Percentiles rank a stretch among this genome's conserved stretches.
phyloP scores from a whole-genome alignment of 2,113 vertebrate genomes.

The Eidolon helvum region DNA sequence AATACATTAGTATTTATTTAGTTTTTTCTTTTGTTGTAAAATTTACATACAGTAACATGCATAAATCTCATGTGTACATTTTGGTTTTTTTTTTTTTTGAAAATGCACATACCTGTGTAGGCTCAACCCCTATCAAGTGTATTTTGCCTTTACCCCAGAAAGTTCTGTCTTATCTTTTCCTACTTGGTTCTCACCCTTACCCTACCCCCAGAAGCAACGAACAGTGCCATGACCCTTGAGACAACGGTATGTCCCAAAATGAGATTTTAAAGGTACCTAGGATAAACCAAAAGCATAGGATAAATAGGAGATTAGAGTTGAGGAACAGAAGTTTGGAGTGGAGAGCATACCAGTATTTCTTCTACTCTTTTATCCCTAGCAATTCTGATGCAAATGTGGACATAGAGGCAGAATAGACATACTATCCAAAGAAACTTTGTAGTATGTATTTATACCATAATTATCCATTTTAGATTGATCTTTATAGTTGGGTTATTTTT shows the following conservation, averaged over 20 bases:
- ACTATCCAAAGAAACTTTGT: neutral
- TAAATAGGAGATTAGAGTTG: neutral
- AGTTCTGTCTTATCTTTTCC: neutral
- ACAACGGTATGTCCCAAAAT: neutral
- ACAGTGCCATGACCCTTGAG: neutral
- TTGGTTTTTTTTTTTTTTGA: neutral
- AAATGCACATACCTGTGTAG: neutral
- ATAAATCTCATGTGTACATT: neutral
- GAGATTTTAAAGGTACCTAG: neutral
- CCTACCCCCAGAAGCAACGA: neutral
- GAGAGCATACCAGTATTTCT: neutral
- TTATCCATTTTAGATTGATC: slow-evolving; percentile 1
- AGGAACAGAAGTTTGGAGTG: neutral
- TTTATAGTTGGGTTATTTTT: slow-evolving; percentile 11
- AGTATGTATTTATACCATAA: neutral
- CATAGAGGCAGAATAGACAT: neutral
- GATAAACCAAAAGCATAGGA: neutral
- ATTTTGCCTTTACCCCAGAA: neutral
- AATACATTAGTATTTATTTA: neutral
- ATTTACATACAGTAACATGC: neutral
- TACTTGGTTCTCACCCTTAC: neutral
- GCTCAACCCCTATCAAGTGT: neutral
- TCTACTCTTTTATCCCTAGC: neutral
- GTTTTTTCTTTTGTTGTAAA: slow-evolving; percentile 19
- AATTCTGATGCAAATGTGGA: neutral